Evolutionary conservation across 2,797 vertebrate species (phyloP), one percentile per base, ranked within the genome.

Genomic region (Sparidentex hasta): DNA sequence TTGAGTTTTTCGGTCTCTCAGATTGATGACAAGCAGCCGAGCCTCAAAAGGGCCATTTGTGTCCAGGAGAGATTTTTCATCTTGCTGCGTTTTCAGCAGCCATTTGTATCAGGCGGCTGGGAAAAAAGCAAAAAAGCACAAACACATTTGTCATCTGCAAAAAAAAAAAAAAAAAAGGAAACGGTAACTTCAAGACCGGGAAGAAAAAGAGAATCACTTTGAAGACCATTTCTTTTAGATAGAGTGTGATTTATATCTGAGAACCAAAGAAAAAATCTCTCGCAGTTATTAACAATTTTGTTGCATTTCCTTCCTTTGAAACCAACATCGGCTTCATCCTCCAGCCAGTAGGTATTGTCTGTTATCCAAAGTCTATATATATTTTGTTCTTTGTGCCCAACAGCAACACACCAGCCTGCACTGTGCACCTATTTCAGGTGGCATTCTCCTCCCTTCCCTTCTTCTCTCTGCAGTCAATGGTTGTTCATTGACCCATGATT

Each of bases 141-240:
- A 71, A 21, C 57, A 67, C 23, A 18, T 74, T 71, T 82, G 56
- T 78, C 44, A 68, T 67, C 67, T 68, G 17, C 18, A 73, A 29
- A 74, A 71, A 51, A 23, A 21, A 71, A 71, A 55, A 23, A 21
- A 71, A 74, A 71, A 55, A 23, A 21, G 65, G 46, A 44, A n/a
- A 41, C 58, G 74, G 20, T 51, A 50, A 62, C 29, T 59, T 68
- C 50, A 76, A 18, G 21, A 54, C 18, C 44, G 47, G n/a, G 18
- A 50, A 46, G 25, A 63, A 83, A 61, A 65, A 2, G 51, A 57
- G 65, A 56, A 79, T 63, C 51, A 43, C 4, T 38, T 58, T 29
- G 0, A 20, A 33, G 14, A 0, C 17, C 11, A 46, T 46, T 11
- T 12, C n/a, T n/a, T n/a, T n/a, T n/a, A n/a, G n/a, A n/a, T n/a